Base-by-base conservation (phyloP, 2,888 invertebrate genomes). In the Unio pictorum region DNA sequence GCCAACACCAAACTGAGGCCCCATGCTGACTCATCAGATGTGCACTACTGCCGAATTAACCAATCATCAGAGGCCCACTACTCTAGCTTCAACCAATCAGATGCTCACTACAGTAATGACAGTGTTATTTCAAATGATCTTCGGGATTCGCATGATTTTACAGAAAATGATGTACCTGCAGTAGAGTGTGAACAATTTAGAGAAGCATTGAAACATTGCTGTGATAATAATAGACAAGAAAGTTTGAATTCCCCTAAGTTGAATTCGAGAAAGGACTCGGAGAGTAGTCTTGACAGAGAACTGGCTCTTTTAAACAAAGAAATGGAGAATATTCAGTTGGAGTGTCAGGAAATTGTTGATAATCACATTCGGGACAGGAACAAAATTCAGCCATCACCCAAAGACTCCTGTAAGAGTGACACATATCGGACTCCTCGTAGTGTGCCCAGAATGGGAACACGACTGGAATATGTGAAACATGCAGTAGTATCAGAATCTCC, bases 271-370 rank as follows among this genome's bases (percentile, higher is more conserved):
- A 86, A 82, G 69, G 82, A 84, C 73, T 88, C 88, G 26, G 86
- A 86, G 66, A 84, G 84, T 71, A 88, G 86, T 81, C 81, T 92
- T 54, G 92, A 92, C 81, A 88, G 91, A 64, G 93, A 93, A 86
- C 90, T 93, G 73, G 91, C 91, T 34, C 89, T 91, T 79, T 88
- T 93, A 64, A 92, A 92, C 80, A 89, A 91, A 74, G 92, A 93
- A 81, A 93, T 93, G 92, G 92, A 92, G 81, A 92, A 91, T 71
- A 92, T 93, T 73, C 92, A 92, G 75, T 82, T 92, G 72, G 91
- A 92, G 74, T 92, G 92, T 84, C 90, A 91, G 73, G 87, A 90
- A 68, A 72, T 91, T 72, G 88, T 91, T 66, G 86, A 89, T 66
- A 86, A 87, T 65, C 90, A 90, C 81, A 73, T 84, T 61, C 81